Percentiles rank a stretch among this genome's conserved stretches.
These are phyloP conservation scores for Antennarius maculatus DNA, from an alignment of 2,797 vertebrate genomes.

Conservation along the genomic window DNA sequence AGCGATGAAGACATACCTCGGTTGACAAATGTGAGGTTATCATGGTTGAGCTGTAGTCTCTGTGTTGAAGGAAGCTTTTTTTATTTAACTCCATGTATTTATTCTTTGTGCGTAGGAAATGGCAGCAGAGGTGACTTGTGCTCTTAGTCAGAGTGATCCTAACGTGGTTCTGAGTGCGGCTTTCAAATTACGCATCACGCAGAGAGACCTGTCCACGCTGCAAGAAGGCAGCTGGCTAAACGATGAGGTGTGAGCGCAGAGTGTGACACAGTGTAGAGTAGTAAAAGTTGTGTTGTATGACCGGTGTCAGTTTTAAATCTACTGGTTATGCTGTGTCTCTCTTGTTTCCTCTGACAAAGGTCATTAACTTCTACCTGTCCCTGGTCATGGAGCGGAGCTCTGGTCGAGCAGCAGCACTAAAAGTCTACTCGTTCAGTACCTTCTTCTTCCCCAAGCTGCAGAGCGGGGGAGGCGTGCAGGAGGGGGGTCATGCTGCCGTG, in stretches of 20 bases:
- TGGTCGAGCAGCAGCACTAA: constrained; percentile 67
- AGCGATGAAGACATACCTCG: constrained; percentile 80
- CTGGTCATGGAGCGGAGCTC: constrained; percentile 87
- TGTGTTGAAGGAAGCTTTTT: background rate
- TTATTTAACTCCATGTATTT: constrained; percentile 6
- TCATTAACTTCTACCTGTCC: constrained; percentile 96
- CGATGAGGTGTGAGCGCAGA: constrained; percentile 82
- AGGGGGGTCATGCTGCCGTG: constrained; percentile 84
- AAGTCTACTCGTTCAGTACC: constrained; percentile 90
- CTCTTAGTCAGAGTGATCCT: constrained; percentile 81
- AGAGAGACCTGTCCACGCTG: constrained; percentile 89
- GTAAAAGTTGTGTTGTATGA: background rate
- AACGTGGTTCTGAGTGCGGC: constrained; percentile 88
- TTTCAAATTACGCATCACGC: constrained; percentile 90
- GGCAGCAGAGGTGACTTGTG: constrained; percentile 85
- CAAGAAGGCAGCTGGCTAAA: constrained; percentile 90
- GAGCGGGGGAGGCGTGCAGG: constrained; percentile 67
- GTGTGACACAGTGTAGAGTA: background rate
- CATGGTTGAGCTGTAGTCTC: background rate
- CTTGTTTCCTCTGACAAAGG: constrained; percentile 59
- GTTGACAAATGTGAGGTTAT: constrained; percentile 84
- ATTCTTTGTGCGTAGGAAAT: constrained; percentile 84
- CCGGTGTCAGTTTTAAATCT: background rate
- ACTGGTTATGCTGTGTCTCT: background rate
- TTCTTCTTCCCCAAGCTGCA: constrained; percentile 92